Evolutionary conservation across 2,888 invertebrate genomes (phyloP).

Genomic region (Heliconius ethilla): DNA sequence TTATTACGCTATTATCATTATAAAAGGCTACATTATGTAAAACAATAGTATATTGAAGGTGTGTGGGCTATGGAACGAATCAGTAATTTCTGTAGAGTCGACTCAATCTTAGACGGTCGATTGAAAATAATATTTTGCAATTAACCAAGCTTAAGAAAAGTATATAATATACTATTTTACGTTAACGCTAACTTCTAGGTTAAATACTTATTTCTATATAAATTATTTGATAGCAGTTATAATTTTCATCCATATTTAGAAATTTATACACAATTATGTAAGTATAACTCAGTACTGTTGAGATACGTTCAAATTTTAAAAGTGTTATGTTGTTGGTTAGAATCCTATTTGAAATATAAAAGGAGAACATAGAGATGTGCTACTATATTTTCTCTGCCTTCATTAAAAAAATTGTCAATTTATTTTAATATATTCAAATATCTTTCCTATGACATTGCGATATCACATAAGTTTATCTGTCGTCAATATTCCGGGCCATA

Average conservation of each 20-base stretch:
- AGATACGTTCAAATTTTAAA: too few relatives aligned
- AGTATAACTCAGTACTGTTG: too few relatives aligned
- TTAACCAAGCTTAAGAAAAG: background rate
- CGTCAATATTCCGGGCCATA: constrained; percentile 6
- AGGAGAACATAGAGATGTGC: too few relatives aligned
- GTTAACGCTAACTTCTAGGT: too few relatives aligned
- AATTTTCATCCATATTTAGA: too few relatives aligned
- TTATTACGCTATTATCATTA: constrained; percentile 11
- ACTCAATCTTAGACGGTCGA: constrained; percentile 11
- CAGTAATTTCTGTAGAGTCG: constrained; percentile 6
- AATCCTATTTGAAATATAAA: too few relatives aligned
- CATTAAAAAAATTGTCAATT: background rate
- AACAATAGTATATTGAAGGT: constrained; percentile 7
- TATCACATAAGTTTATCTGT: constrained; percentile 7
- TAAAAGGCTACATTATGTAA: constrained; percentile 22
- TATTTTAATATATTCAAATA: background rate
- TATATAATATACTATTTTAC: too few relatives aligned
- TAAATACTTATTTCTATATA: too few relatives aligned
- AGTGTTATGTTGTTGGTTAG: too few relatives aligned
- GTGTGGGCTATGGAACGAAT: background rate
- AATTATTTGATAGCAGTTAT: too few relatives aligned
- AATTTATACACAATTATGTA: too few relatives aligned
- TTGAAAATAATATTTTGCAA: constrained; percentile 5
- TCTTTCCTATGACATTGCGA: background rate
- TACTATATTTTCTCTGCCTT: background rate